Conservation (phyloP, 2,888 invertebrate genomes). For the Acrocyrtus sp. region DNA sequence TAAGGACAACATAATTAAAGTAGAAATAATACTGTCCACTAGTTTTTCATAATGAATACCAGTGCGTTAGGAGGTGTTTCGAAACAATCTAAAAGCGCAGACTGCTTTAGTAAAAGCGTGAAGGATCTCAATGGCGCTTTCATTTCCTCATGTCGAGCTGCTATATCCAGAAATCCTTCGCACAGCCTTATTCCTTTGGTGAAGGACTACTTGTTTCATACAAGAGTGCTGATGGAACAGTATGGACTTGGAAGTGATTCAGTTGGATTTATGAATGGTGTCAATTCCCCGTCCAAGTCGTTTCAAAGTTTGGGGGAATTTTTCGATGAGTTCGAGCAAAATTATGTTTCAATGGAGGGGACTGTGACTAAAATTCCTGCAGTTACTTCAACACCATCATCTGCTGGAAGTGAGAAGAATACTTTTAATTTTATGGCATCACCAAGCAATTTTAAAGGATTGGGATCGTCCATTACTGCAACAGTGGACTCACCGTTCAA, state of each 20-base stretch:
- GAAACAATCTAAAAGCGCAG: background rate
- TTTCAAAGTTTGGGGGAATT: constrained; percentile 45
- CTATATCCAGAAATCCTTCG: constrained; percentile 36
- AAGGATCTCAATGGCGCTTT: constrained; percentile 47
- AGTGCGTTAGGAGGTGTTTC: background rate
- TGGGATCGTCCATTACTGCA: no score
- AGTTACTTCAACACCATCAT: no score
- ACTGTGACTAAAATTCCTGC: no score
- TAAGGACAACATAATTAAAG: no score
- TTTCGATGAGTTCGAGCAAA: constrained; percentile 40
- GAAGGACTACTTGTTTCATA: constrained; percentile 52
- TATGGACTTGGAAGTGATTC: constrained; percentile 1
- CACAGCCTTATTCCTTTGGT: constrained; percentile 48
- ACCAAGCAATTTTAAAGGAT: no score
- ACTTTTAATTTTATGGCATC: no score
- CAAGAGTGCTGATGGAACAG: constrained; percentile 37
- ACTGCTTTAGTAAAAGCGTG: constrained; percentile 21
- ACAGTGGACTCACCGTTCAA: no score
- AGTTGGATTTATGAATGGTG: constrained; percentile 16
- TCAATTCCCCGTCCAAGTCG: constrained; percentile 6
- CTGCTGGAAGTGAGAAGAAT: no score
- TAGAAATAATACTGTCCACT: no score
- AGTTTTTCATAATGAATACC: background rate
- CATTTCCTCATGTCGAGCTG: constrained; percentile 25
- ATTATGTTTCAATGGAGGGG: constrained; percentile 2